phyloP scores from a whole-genome alignment of 2,888 invertebrate species.

The Leucophenga maculata region DNA sequence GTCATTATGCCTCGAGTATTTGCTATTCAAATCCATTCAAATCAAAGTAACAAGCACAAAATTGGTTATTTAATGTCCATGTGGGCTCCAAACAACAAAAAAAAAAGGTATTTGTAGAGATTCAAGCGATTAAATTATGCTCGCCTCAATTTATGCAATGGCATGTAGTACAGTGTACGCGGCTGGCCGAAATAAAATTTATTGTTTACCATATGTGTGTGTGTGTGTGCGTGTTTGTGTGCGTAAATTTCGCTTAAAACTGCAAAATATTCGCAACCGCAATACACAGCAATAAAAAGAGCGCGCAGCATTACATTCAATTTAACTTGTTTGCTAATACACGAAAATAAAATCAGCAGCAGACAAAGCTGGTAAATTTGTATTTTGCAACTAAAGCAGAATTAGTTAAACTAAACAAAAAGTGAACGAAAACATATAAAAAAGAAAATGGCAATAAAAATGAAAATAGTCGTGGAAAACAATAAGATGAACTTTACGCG shows the following conservation, averaged over 20 bases:
- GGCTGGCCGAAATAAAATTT: slow-evolving; percentile 27
- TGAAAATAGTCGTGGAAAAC: not conserved
- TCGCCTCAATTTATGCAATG: slow-evolving; percentile 56
- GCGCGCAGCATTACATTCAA: not conserved
- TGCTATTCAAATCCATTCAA: slow-evolving; percentile 10
- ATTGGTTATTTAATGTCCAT: slow-evolving; percentile 7
- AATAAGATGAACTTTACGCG: no score
- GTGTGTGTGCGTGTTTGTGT: slow-evolving; percentile 44
- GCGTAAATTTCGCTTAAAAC: slow-evolving; percentile 8
- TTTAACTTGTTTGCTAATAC: slow-evolving; percentile 10
- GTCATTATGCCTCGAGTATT: slow-evolving; percentile 1
- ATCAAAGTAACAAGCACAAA: slow-evolving; percentile 12
- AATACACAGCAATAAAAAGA: slow-evolving; percentile 1
- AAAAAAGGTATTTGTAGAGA: not conserved
- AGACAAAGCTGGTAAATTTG: not conserved
- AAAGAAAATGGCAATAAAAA: slow-evolving; percentile 3
- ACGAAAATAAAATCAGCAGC: not conserved
- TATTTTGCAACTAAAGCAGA: slow-evolving; percentile 12
- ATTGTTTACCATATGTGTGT: slow-evolving; percentile 36
- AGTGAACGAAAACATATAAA: not conserved
- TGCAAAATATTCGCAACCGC: slow-evolving; percentile 4
- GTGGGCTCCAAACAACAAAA: not conserved
- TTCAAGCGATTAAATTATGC: slow-evolving; percentile 47
- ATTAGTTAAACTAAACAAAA: slow-evolving; percentile 8
- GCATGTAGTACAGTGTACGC: slow-evolving; percentile 44